phyloP scores from a whole-genome alignment of 2,113 vertebrate genomes.

The Corythornis cristatus region DNA sequence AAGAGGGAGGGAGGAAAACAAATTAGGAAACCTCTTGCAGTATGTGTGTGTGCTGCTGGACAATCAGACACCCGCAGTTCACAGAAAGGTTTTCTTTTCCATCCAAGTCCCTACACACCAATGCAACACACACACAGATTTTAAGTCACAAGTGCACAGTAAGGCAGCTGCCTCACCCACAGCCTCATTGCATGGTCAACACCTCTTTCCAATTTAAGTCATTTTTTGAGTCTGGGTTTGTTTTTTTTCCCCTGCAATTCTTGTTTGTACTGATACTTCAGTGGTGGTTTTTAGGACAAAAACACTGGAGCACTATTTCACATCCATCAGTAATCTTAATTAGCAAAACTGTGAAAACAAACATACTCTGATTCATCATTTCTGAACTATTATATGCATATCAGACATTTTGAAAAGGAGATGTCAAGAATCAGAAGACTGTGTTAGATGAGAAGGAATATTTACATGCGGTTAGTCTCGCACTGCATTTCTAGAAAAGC shows the following conservation, averaged over 20 bases:
- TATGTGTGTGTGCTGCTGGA: background rate
- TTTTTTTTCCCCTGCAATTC: background rate
- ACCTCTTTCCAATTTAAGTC: background rate
- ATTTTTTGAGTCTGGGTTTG: background rate
- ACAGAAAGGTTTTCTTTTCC: background rate
- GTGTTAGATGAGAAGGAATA: constrained; percentile 4
- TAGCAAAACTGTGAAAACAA: background rate
- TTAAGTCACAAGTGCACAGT: background rate
- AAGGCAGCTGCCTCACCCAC: background rate
- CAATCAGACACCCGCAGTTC: background rate
- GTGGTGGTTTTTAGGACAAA: background rate
- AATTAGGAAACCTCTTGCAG: background rate
- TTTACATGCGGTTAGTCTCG: background rate
- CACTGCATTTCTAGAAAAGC: background rate
- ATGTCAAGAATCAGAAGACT: background rate
- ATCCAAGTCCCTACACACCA: background rate
- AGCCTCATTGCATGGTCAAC: background rate
- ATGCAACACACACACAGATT: background rate
- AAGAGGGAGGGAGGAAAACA: constrained; percentile 73
- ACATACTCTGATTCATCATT: background rate
- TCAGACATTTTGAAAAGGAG: background rate
- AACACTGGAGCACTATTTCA: background rate
- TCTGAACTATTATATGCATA: background rate
- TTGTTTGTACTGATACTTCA: background rate
- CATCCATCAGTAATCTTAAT: background rate